Base-by-base conservation (phyloP, 2,797 vertebrate species). In the Cercopithecus mitis region DNA sequence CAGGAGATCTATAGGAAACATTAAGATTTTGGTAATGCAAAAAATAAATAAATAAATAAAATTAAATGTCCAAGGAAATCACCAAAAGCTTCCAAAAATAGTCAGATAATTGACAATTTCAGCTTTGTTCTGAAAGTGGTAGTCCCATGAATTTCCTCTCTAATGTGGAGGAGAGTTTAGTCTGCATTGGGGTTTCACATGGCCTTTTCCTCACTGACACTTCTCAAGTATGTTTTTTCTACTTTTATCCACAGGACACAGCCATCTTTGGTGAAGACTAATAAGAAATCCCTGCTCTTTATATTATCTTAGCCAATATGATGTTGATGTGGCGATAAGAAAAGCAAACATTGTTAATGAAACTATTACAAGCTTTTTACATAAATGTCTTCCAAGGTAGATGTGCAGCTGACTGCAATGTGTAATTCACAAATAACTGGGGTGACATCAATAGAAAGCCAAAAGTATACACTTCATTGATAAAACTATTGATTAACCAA, bases 361-460 rank as follows among this genome's bases (percentile, higher is more conserved):
- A 98, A 0, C 99, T 99, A 98, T 99, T 99, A 97, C 99, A 98
- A 50, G 99, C 99, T 98, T 99, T 99, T 97, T 99, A 99, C 91
- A 99, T 99, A 98, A 99, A 98, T 97, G 99, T 99, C 87, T 99
- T 99, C 98, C 99, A 99, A 5, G 99, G 99, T 97, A 99, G 99
- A 98, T 99, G 99, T 93, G 98, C 98, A 98, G 99, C 99, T 79
- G 99, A 99, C 98, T 98, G 99, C 98, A 99, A 92, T 99, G 99
- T 99, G 97, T 99, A 99, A 98, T 99, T 99, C 93, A 99, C 99
- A 98, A 99, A 99, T 50, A 99, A 98, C 82, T 99, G 99, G 10
- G 99, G 99, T 94, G 99, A 98, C 99, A 99, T 99, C 43, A 99
- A 99, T 20, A 99, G 98, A 98, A 99, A 99, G 97, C 99, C 99